These are phyloP conservation scores for Mallotus villosus DNA, from an alignment of 2,797 vertebrate genomes.

Conservation along the genomic window DNA sequence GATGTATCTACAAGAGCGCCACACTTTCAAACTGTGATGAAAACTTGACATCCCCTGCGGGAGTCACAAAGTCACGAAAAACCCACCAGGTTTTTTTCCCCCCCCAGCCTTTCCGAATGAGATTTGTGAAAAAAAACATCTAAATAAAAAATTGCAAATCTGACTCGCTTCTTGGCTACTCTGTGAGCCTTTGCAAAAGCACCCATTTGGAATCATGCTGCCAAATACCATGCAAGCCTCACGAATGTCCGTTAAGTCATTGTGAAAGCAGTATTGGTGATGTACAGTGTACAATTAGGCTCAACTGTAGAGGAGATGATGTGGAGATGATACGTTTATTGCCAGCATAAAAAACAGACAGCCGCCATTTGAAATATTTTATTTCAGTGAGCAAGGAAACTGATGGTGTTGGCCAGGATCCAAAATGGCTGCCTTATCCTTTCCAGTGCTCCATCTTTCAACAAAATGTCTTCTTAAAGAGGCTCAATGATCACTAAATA, in stretches of 20 bases:
- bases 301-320: conserved; percentile 31
- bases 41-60: no score
- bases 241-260: conserved; percentile 46
- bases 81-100: no score
- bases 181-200: conserved; percentile 35
- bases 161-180: conserved; percentile 38
- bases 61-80: conserved; percentile 10
- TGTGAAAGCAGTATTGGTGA: conserved; percentile 38
- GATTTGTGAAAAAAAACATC: background rate
- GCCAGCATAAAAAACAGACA: conserved; percentile 35
- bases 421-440: conserved; percentile 49
- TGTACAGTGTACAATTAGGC: conserved; percentile 31
- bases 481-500: background rate
- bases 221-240: conserved; percentile 30
- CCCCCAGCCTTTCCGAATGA: no score
- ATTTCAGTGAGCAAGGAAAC: conserved; percentile 47
- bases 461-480: conserved; percentile 17
- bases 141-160: conserved; percentile 18
- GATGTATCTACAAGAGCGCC: background rate
- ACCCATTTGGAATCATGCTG: conserved; percentile 31
- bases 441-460: conserved; percentile 30
- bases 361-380: conserved; percentile 54
- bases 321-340: conserved; percentile 51
- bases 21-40: background rate
- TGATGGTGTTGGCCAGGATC: conserved; percentile 41